Conservation (phyloP, 2,888 invertebrate species). For the Leucania comma region DNA sequence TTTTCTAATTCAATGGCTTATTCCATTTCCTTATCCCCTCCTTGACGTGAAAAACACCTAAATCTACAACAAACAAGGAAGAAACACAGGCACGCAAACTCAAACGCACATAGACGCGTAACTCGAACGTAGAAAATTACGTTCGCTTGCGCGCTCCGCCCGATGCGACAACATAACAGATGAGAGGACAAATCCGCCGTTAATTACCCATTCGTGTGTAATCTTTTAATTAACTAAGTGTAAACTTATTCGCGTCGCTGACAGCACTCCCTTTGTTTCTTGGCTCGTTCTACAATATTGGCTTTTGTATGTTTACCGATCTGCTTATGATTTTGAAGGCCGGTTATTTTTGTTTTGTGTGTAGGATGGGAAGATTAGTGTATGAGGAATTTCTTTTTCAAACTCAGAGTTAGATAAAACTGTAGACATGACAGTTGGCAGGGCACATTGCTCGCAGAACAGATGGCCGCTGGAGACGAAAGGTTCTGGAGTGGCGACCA, state of each 20-base stretch:
- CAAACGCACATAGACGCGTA: constrained; percentile 25
- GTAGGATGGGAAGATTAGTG: not conserved
- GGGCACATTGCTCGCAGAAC: no score
- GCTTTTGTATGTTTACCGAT: constrained; percentile 52
- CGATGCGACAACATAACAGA: constrained; percentile 78
- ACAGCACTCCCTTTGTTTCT: constrained; percentile 71
- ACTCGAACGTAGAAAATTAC: constrained; percentile 68
- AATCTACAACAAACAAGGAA: constrained; percentile 23
- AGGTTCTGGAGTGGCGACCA: no score
- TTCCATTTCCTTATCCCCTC: constrained; percentile 8
- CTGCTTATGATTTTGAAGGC: constrained; percentile 41
- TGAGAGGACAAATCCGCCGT: constrained; percentile 84
- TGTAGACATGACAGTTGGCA: not conserved
- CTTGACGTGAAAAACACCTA: not conserved
- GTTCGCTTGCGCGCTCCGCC: constrained; percentile 69
- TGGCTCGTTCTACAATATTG: constrained; percentile 54
- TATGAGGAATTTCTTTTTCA: not conserved
- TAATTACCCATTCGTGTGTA: constrained; percentile 88
- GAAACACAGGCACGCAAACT: constrained; percentile 15
- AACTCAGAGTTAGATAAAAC: no score
- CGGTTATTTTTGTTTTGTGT: constrained; percentile 18
- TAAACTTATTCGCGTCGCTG: constrained; percentile 81
- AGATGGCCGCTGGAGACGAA: no score
- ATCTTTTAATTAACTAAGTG: constrained; percentile 88
- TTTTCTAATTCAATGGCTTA: constrained; percentile 15